These are phyloP conservation scores for Sebastolobus alascanus DNA, from an alignment of 2,797 vertebrate genomes.

Conservation along the genomic window DNA sequence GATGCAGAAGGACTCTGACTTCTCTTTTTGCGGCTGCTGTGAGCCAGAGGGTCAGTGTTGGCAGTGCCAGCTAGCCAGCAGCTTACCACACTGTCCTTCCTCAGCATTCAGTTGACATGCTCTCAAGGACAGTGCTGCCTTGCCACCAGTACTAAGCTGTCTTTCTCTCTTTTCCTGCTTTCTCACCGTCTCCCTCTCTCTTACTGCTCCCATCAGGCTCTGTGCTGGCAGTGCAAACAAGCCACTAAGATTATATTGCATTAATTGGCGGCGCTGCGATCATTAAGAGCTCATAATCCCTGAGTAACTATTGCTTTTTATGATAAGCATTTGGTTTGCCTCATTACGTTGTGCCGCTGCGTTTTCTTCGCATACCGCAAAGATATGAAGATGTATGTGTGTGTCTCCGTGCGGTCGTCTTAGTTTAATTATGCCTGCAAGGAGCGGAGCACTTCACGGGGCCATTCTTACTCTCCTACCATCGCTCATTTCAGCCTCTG, in stretches of 20 bases:
- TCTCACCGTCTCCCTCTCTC: background rate
- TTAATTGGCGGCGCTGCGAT: conserved; percentile 71
- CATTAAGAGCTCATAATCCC: conserved; percentile 78
- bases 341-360: conserved; percentile 58
- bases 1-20: conserved; percentile 38
- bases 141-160: conserved; percentile 39
- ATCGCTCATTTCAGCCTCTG: conserved; percentile 17
- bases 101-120: conserved; percentile 66
- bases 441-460: conserved; percentile 28
- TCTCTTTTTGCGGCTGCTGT: conserved; percentile 34
- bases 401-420: conserved; percentile 9
- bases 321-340: conserved; percentile 65
- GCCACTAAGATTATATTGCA: conserved; percentile 54
- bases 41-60: conserved; percentile 31
- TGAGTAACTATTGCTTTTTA: conserved; percentile 73
- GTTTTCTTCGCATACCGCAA: conserved; percentile 33
- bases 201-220: conserved; percentile 32
- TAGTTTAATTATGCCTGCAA: conserved; percentile 54
- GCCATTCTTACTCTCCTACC: conserved; percentile 5
- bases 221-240: conserved; percentile 58
- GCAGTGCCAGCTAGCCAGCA: conserved; percentile 31
- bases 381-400: conserved; percentile 21
- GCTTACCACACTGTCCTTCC: conserved; percentile 51
- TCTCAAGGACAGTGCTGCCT: conserved; percentile 69
- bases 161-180: conserved; percentile 31